Percentiles rank a stretch among this genome's conserved stretches.
Conservation (phyloP, 2,113 vertebrate species). For the Platysteira castanea region DNA sequence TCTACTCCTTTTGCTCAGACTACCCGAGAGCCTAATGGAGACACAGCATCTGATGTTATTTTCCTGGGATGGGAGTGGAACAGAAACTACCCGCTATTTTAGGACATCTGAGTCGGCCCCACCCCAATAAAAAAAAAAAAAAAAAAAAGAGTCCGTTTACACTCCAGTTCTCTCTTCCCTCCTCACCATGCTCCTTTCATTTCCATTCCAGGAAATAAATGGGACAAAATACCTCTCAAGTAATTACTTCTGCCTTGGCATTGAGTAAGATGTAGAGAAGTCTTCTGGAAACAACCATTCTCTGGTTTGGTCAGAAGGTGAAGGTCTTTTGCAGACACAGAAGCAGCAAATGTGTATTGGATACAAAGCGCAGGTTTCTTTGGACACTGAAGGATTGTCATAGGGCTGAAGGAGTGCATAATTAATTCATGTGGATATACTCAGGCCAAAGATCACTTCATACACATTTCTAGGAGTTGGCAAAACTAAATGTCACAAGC, state of each 20-base stretch:
- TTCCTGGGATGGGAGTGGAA: background rate
- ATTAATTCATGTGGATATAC: background rate
- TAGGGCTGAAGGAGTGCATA: background rate
- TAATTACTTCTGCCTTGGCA: background rate
- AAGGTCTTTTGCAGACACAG: background rate
- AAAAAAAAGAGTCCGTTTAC: background rate
- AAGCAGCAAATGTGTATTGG: background rate
- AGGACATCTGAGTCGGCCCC: background rate
- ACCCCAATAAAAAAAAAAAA: background rate
- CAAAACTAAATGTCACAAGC: conserved; percentile 21
- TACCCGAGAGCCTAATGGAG: background rate
- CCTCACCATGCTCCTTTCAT: background rate
- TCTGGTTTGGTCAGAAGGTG: background rate
- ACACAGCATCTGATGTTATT: background rate
- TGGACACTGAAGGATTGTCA: background rate
- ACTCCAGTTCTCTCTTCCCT: background rate
- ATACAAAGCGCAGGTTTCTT: background rate
- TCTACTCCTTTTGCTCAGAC: background rate
- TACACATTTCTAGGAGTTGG: background rate
- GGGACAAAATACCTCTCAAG: background rate
- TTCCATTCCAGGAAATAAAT: conserved; percentile 2
- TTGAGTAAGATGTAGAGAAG: background rate
- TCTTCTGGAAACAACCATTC: background rate
- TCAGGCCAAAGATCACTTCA: background rate
- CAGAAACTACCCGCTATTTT: background rate